Conservation (phyloP, 2,888 invertebrate species). For the Campoplex nolae region DNA sequence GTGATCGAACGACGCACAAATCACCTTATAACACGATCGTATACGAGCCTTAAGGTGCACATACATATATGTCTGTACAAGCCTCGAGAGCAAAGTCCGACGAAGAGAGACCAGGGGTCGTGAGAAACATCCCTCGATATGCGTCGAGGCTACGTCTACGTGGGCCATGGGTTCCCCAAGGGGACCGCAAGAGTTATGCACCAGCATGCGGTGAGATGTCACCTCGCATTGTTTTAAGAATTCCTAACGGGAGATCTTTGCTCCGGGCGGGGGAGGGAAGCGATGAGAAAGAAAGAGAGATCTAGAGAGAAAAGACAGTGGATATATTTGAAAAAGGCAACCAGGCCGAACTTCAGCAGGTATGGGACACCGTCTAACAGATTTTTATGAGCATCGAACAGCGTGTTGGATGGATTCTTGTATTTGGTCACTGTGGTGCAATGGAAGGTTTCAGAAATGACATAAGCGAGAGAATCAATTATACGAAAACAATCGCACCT, state of each 20-base stretch:
- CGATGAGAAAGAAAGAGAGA: constrained; percentile 33
- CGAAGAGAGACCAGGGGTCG: constrained; percentile 72
- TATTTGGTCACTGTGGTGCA: constrained; percentile 35
- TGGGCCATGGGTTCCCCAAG: constrained; percentile 50
- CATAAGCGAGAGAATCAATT: background rate
- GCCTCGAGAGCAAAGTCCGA: constrained; percentile 16
- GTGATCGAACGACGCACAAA: constrained; percentile 77
- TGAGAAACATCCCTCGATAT: constrained; percentile 76
- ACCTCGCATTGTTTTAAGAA: constrained; percentile 82
- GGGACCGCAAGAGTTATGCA: constrained; percentile 68
- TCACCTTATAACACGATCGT: constrained; percentile 72
- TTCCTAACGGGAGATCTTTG: constrained; percentile 79
- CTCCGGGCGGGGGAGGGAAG: constrained; percentile 53
- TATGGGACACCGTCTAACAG: constrained; percentile 58
- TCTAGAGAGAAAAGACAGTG: constrained; percentile 16
- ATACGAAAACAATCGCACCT: background rate
- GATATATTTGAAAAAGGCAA: constrained; percentile 49
- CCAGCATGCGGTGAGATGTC: constrained; percentile 76
- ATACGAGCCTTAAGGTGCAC: constrained; percentile 36
- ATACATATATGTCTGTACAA: constrained; percentile 16
- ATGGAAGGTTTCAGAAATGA: constrained; percentile 27
- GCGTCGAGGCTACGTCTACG: constrained; percentile 58
- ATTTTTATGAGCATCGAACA: constrained; percentile 67
- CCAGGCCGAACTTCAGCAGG: constrained; percentile 59
- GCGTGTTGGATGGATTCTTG: constrained; percentile 60